These are phyloP conservation scores for Nowickia ferox DNA, from an alignment of 2,888 invertebrate genomes.

Conservation along the genomic window DNA sequence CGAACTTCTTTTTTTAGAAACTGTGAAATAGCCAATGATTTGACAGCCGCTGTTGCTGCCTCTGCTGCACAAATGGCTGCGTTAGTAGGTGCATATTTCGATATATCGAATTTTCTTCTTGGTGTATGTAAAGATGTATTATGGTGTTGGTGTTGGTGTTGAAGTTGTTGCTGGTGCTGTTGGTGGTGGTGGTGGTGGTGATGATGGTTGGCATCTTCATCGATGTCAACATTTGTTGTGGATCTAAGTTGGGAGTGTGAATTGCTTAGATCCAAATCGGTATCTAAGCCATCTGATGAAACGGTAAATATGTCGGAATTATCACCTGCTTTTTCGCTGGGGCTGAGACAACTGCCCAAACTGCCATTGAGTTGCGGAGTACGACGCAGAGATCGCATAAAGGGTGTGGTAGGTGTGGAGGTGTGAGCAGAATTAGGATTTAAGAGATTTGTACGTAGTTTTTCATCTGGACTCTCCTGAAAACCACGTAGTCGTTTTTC, in stretches of 20 bases:
- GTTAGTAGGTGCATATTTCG: constrained; percentile 79
- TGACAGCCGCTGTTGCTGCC: constrained; percentile 79
- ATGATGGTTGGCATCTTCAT: constrained; percentile 73
- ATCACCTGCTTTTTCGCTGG: constrained; percentile 82
- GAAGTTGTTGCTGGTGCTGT: constrained; percentile 44
- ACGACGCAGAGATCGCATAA: constrained; percentile 73
- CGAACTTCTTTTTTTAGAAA: constrained; percentile 82
- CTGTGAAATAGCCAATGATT: constrained; percentile 80
- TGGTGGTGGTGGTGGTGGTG: constrained; percentile 67
- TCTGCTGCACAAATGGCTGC: constrained; percentile 75
- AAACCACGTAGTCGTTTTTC: constrained; percentile 58
- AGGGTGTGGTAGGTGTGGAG: constrained; percentile 75
- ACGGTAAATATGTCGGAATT: constrained; percentile 83
- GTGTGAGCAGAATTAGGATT: constrained; percentile 74
- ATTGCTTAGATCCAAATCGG: constrained; percentile 82
- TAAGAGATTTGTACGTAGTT: constrained; percentile 61
- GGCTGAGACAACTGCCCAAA: constrained; percentile 81
- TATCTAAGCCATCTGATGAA: constrained; percentile 82
- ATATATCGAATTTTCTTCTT: constrained; percentile 79
- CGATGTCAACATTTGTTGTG: constrained; percentile 54
- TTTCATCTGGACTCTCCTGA: constrained; percentile 73
- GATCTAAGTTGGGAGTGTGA: constrained; percentile 75
- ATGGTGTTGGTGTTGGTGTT: constrained; percentile 66
- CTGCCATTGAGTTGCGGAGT: constrained; percentile 79
- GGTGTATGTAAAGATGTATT: constrained; percentile 74